Evolutionary conservation across 2,113 vertebrate genomes (phyloP).

Genomic region (Chionomys nivalis): DNA sequence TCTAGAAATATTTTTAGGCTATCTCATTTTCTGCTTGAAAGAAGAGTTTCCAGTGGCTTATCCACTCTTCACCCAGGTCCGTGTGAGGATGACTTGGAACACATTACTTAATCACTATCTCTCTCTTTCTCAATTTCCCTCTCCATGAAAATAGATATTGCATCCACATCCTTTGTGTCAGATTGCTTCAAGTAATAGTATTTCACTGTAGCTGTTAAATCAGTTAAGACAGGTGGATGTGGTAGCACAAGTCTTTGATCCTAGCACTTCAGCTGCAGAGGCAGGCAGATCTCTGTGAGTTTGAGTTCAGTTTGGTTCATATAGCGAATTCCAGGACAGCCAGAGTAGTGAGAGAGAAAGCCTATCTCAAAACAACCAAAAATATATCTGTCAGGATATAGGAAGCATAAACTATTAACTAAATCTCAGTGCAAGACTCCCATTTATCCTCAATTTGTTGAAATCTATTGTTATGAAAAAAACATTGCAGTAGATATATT

Average conservation of each 20-base stretch:
- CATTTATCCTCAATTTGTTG: conserved; percentile 23
- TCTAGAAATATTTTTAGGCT: conserved; percentile 44
- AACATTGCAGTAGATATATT: background rate
- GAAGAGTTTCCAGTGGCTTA: background rate
- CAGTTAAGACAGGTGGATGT: background rate
- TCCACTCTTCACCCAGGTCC: background rate
- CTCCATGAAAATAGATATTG: background rate
- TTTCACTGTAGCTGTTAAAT: background rate
- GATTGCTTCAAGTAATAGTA: background rate
- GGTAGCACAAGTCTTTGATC: background rate
- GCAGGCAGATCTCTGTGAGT: background rate
- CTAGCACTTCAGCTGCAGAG: background rate
- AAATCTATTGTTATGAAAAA: background rate
- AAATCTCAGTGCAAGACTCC: background rate
- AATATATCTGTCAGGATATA: background rate
- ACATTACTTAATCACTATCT: background rate
- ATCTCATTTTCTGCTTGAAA: background rate
- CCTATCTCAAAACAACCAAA: background rate
- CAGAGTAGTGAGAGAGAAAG: background rate
- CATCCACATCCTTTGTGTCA: background rate
- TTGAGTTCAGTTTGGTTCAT: no score
- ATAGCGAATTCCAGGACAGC: background rate
- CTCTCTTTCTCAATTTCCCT: background rate
- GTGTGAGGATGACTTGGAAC: background rate
- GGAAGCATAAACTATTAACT: background rate